Evolutionary conservation across 2,888 invertebrate species (phyloP).

Genomic region (Silvanus unidentatus): DNA sequence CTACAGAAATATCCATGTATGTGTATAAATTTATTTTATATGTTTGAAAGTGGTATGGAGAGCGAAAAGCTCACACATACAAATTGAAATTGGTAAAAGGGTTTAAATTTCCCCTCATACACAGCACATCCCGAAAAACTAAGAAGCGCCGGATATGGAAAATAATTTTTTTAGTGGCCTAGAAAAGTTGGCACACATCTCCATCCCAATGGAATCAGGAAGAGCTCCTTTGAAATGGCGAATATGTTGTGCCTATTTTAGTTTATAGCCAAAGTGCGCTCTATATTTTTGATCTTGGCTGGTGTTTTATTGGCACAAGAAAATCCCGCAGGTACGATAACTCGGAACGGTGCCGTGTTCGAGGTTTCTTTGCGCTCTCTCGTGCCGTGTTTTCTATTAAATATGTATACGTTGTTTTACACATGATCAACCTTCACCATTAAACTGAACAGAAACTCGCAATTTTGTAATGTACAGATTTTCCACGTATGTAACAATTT

Average conservation of each 20-base stretch:
- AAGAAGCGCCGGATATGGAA: no score
- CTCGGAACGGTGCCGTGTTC: conserved; percentile 25
- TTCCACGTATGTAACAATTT: no score
- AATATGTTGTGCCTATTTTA: conserved; percentile 37
- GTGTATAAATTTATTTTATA: conserved; percentile 30
- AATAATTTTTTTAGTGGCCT: conserved; percentile 11
- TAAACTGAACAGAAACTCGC: conserved; percentile 7
- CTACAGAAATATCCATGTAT: conserved; percentile 8
- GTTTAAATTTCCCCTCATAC: no score
- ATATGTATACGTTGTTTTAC: conserved; percentile 33
- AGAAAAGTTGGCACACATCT: conserved; percentile 25
- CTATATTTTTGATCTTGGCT: conserved; percentile 40
- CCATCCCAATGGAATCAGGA: conserved; percentile 32
- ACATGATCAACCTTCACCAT: conserved; percentile 30
- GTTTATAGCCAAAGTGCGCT: conserved; percentile 37
- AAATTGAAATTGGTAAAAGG: no score
- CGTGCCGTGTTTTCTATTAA: conserved; percentile 24
- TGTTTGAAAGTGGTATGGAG: conserved; percentile 29
- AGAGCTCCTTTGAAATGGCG: conserved; percentile 33
- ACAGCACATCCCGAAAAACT: no score
- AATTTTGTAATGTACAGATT: no score
- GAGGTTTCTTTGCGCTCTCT: conserved; percentile 15
- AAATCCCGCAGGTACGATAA: conserved; percentile 41
- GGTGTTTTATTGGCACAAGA: conserved; percentile 40
- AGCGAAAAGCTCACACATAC: no score